Percentiles rank a stretch among this genome's conserved stretches.
phyloP scores from a whole-genome alignment of 2,113 vertebrate species.

The Glaucomys volans region DNA sequence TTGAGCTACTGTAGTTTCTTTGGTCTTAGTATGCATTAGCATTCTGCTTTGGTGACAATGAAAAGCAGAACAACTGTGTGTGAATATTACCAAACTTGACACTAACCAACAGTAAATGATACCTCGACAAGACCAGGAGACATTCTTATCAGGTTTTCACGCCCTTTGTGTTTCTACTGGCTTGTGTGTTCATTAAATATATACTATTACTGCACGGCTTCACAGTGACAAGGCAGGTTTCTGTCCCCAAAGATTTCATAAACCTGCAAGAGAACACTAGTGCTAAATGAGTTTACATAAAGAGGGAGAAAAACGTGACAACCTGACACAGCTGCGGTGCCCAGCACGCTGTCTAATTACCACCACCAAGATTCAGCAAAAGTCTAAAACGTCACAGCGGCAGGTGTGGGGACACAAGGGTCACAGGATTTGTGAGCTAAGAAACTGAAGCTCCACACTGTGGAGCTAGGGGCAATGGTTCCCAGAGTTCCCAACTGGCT shows the following conservation, averaged over 20 bases:
- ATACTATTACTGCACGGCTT: rapidly evolving
- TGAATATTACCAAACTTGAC: not conserved
- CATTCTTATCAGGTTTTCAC: not conserved
- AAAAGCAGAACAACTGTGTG: not conserved
- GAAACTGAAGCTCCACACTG: not conserved
- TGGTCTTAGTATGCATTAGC: not conserved
- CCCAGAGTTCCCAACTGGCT: not conserved
- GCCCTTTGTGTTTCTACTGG: not conserved
- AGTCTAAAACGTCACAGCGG: not conserved
- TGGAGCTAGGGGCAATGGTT: not conserved
- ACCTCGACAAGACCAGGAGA: too few species aligned
- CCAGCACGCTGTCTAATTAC: not conserved
- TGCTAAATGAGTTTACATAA: not conserved
- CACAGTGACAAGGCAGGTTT: not conserved
- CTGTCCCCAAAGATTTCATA: not conserved
- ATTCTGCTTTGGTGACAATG: not conserved
- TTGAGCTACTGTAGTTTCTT: rapidly evolving
- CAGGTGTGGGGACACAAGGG: rapidly evolving
- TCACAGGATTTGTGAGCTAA: not conserved
- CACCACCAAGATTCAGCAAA: not conserved
- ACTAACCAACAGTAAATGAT: not conserved
- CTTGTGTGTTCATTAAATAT: not conserved
- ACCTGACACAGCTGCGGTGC: not conserved
- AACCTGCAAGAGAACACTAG: not conserved
- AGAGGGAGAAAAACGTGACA: not conserved